These are phyloP conservation scores for Crypturellus tataupa DNA, from an alignment of 2,797 vertebrate genomes.

Conservation along the genomic window DNA sequence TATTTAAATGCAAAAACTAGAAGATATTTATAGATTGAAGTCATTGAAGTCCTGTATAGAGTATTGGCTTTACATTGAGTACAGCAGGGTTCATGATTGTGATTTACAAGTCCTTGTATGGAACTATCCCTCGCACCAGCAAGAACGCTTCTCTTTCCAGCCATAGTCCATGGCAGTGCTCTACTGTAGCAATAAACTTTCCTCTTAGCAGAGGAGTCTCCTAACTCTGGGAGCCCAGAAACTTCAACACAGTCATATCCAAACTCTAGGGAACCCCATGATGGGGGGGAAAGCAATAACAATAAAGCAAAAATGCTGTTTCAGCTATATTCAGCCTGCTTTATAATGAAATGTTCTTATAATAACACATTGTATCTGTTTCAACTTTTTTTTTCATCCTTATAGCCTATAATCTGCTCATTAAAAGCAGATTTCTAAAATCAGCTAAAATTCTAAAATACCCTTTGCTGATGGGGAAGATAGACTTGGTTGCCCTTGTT, in stretches of 20 bases:
- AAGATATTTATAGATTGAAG: background rate
- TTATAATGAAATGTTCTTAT: background rate
- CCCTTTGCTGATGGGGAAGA: background rate
- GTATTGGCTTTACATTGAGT: background rate
- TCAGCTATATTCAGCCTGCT: background rate
- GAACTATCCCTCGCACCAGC: background rate
- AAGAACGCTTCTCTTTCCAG: background rate
- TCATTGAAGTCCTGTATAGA: background rate
- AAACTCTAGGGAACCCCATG: background rate
- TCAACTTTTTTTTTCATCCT: background rate
- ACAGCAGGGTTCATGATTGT: background rate
- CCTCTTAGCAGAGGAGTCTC: too few species aligned
- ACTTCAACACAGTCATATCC: background rate
- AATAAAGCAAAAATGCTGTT: background rate
- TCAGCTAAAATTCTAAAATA: background rate
- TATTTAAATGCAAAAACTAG: background rate
- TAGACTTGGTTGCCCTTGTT: background rate
- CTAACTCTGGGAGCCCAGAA: background rate
- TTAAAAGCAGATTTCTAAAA: background rate
- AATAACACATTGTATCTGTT: background rate
- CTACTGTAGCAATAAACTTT: background rate
- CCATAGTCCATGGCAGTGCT: background rate
- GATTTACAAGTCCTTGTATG: background rate
- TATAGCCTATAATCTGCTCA: background rate
- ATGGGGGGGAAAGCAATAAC: background rate